A percentile compares a stretch with the other conserved stretches of the same genome.
Evolutionary conservation across 1,140 invertebrate species (phyloP).

Genomic region (Gerris buenoi): DNA sequence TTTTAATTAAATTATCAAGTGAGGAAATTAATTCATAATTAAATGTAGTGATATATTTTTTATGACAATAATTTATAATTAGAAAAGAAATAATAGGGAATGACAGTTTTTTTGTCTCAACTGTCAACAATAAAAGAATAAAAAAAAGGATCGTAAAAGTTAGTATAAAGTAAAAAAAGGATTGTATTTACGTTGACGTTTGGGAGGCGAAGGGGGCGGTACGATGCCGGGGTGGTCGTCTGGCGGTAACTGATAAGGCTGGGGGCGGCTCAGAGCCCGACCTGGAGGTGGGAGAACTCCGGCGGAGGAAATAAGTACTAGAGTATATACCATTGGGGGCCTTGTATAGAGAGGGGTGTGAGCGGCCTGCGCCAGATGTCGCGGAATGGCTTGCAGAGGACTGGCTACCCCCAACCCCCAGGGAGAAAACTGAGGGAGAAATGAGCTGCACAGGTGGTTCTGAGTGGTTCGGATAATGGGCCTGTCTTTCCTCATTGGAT

Average conservation of each 20-base stretch:
- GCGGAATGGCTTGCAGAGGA: background rate
- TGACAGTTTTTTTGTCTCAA: too few relatives aligned
- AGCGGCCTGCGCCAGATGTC: background rate
- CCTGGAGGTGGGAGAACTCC: background rate
- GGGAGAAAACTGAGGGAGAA: too few relatives aligned
- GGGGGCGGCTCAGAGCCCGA: background rate
- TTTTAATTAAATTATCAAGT: too few relatives aligned
- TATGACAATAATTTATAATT: too few relatives aligned
- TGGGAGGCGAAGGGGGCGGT: background rate
- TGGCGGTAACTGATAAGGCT: background rate
- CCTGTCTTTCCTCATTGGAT: too few relatives aligned
- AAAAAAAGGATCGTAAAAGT: too few relatives aligned
- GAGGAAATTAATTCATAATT: too few relatives aligned
- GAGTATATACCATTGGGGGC: background rate
- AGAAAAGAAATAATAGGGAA: too few relatives aligned
- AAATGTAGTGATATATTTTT: too few relatives aligned
- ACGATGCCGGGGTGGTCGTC: background rate
- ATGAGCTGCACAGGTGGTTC: background rate
- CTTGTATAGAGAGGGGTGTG: too few relatives aligned
- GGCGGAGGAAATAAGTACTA: background rate
- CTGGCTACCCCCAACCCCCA: too few relatives aligned
- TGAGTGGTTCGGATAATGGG: background rate
- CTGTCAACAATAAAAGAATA: too few relatives aligned
- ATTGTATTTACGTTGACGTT: background rate
- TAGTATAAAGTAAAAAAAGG: background rate